Evolutionary conservation across 2,797 vertebrate genomes (phyloP).

Genomic region (Tachyglossus aculeatus): DNA sequence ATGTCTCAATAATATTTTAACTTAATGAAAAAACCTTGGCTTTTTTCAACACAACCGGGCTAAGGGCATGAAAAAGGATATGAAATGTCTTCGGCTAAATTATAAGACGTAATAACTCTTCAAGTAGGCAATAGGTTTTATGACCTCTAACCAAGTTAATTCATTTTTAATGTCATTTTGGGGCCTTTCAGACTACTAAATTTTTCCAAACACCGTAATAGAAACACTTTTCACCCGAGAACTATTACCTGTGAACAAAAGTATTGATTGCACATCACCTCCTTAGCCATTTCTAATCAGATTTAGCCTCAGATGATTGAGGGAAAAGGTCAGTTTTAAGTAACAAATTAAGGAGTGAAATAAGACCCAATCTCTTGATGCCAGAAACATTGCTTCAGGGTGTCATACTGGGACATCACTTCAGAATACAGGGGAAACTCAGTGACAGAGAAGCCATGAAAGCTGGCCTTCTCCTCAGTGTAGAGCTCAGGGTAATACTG

Average conservation of each 20-base stretch:
- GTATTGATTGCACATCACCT: not conserved
- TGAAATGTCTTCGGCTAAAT: not conserved
- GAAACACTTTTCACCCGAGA: not conserved
- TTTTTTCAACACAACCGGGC: constrained; percentile 7
- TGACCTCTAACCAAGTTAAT: not conserved
- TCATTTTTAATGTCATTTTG: not conserved
- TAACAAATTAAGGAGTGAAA: not conserved
- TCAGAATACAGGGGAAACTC: not conserved
- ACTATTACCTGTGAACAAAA: constrained; percentile 12
- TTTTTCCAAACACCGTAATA: constrained; percentile 5
- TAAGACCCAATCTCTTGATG: fast-evolving
- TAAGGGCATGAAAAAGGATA: not conserved
- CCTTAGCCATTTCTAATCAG: not conserved
- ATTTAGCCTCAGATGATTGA: constrained; percentile 5
- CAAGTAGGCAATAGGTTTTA: not conserved
- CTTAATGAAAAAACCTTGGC: not conserved
- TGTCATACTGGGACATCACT: not conserved
- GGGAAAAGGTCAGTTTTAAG: not conserved
- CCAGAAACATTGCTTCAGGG: not conserved
- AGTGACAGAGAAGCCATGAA: not conserved
- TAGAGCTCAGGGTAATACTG: not conserved
- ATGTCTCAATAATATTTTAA: not conserved
- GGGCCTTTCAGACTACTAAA: not conserved
- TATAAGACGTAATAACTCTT: not conserved
- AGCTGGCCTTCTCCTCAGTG: not conserved